Evolutionary conservation across 2,888 invertebrate species (phyloP), one percentile per base, ranked within the genome.

Genomic region (Cremastinae sp.): DNA sequence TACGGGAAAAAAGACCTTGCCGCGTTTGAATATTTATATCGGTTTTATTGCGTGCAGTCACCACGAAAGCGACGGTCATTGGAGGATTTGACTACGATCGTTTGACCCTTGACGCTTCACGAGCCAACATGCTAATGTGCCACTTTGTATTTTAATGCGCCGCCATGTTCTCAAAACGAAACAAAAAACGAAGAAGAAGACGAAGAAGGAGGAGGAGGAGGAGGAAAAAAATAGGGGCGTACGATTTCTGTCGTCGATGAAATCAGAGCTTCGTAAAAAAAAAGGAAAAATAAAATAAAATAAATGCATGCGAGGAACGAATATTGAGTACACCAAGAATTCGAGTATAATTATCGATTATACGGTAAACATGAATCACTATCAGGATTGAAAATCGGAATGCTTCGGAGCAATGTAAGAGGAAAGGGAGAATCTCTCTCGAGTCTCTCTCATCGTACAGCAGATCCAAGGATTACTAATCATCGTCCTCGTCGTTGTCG

Each of bases 121-220:
- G 73, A 70, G 61, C 56, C 56, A 53, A 69, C 85, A 88, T 88
- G 88, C 84, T 87, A 88, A 88, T 88, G 83, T 78, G 81, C 84
- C 85, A 87, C 85, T 88, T 87, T 87, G 85, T 87, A 88, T 88
- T 86, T 85, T 85, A 88, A 88, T 88, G 86, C 69, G 70, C 55
- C 22, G 35, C 14, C 28, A 28, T 28, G 37, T 22, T 64, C 61
- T 74, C 49, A 62, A 58, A 51, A 68, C n/a, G 51, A 9, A 41
- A 12, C 9, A 9, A 41, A 41, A 41, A 12, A 41, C 10, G 41
- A 41, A 41, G 41, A 41, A 41, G 41, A 41, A 41, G 41, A 8
- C 2, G 41, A 8, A 41, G 41, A 41, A 41, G 41, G 12, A 41
- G 41, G 12, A 41, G 12, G 12, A 41, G 41, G 18, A 18, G 16